Conservation (phyloP, 2,113 vertebrate species). For the Amphiprion percula region DNA sequence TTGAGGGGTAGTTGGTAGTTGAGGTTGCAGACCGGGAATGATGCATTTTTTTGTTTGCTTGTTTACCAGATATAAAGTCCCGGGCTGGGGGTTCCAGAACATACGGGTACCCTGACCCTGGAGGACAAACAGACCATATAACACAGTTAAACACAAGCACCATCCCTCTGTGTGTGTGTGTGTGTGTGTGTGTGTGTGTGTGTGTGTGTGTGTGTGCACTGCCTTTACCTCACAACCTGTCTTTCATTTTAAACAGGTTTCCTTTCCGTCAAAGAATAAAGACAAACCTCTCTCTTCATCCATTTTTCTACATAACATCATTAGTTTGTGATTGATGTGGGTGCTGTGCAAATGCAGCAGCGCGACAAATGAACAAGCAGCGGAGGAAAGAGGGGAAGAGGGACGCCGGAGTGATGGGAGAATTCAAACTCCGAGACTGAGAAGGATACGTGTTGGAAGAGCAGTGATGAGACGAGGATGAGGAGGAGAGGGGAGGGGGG, state of each 20-base stretch:
- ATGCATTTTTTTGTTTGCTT: slow-evolving; percentile 36
- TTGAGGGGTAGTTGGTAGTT: slow-evolving; percentile 39
- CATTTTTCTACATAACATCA: slow-evolving; percentile 48
- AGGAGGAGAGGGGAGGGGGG: background rate
- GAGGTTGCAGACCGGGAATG: slow-evolving; percentile 21
- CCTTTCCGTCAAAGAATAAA: slow-evolving; percentile 13
- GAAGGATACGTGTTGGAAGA: slow-evolving; percentile 8
- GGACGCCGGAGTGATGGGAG: background rate
- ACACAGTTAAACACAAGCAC: slow-evolving; percentile 70
- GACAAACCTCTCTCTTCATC: slow-evolving; percentile 18
- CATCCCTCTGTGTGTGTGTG: background rate
- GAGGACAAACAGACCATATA: slow-evolving; percentile 79
- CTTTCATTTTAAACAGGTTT: slow-evolving; percentile 30
- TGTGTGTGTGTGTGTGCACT: slow-evolving; percentile 11
- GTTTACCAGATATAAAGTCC: slow-evolving; percentile 84
- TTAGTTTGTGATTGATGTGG: slow-evolving; percentile 64
- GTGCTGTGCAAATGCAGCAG: slow-evolving; percentile 43
- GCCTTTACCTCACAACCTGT: slow-evolving; percentile 8
- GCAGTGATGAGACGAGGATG: background rate
- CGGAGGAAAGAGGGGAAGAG: background rate
- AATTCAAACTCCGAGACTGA: background rate
- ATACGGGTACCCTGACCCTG: slow-evolving; percentile 85
- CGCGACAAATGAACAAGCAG: slow-evolving; percentile 41
- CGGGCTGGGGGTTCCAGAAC: slow-evolving; percentile 77
- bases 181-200: slow-evolving; percentile 13